A percentile compares a stretch with the other conserved stretches of the same genome.
Evolutionary conservation across 2,888 invertebrate genomes (phyloP).

Genomic region (Poecilobothrus nobilitatus): DNA sequence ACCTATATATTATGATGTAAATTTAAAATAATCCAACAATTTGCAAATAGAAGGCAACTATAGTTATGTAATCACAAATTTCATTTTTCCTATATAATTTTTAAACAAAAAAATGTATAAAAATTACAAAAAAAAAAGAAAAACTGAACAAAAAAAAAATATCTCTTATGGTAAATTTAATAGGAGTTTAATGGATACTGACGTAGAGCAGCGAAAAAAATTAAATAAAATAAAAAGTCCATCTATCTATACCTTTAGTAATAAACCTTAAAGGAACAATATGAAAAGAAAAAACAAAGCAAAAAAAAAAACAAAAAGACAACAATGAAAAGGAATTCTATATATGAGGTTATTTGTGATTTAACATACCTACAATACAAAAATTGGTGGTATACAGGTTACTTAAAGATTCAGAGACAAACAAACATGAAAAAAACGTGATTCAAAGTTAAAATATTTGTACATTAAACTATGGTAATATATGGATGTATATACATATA

Average conservation of each 20-base stretch:
- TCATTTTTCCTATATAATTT: too few relatives aligned
- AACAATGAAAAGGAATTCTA: background rate
- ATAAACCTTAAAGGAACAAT: background rate
- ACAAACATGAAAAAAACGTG: background rate
- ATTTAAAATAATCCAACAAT: too few relatives aligned
- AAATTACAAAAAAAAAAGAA: background rate
- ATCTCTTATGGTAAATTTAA: background rate
- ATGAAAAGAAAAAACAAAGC: background rate
- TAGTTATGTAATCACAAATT: too few relatives aligned
- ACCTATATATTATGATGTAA: too few relatives aligned
- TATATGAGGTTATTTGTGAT: background rate
- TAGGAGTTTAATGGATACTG: conserved; percentile 1
- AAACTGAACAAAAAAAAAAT: too few relatives aligned
- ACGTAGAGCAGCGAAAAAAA: background rate
- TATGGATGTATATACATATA: background rate
- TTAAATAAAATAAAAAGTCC: too few relatives aligned
- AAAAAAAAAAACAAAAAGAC: background rate
- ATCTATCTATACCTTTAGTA: too few relatives aligned
- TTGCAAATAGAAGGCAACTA: too few relatives aligned
- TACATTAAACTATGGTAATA: background rate
- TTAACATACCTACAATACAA: background rate
- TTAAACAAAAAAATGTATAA: background rate
- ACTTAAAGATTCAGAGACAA: background rate
- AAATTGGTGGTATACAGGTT: background rate
- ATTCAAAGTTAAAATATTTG: background rate